Evolutionary conservation across 2,888 invertebrate genomes (phyloP).

Genomic region (Hypena proboscidalis): DNA sequence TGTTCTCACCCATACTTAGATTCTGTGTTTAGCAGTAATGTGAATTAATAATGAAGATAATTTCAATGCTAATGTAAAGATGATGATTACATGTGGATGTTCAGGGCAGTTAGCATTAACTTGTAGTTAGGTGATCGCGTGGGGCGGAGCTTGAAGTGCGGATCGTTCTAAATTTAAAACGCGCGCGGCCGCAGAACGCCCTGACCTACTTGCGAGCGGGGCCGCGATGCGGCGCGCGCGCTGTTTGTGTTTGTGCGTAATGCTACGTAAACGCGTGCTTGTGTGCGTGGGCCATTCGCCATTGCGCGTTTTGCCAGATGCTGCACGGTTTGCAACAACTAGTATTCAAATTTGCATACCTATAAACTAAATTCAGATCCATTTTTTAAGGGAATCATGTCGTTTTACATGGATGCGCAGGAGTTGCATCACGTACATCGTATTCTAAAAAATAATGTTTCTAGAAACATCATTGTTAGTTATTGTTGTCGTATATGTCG

Average conservation of each 20-base stretch:
- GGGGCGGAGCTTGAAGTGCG: slow-evolving; percentile 81
- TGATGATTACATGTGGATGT: slow-evolving; percentile 52
- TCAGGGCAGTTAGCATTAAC: slow-evolving; percentile 65
- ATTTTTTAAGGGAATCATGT: too few species aligned
- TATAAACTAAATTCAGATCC: slow-evolving; percentile 35
- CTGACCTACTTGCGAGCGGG: slow-evolving; percentile 84
- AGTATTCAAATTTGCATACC: slow-evolving; percentile 52
- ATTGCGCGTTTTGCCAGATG: slow-evolving; percentile 82
- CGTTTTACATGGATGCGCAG: too few species aligned
- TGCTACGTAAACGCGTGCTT: slow-evolving; percentile 51
- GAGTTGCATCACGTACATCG: too few species aligned
- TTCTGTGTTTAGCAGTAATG: too few species aligned
- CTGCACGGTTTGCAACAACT: slow-evolving; percentile 76
- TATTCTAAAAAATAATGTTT: too few species aligned
- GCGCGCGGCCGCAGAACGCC: slow-evolving; percentile 83
- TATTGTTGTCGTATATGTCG: too few species aligned
- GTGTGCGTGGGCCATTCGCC: slow-evolving; percentile 77
- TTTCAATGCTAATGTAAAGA: too few species aligned
- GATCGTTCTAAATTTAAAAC: slow-evolving; percentile 85
- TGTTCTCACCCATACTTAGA: too few species aligned
- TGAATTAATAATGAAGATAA: too few species aligned
- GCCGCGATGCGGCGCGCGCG: slow-evolving; percentile 84
- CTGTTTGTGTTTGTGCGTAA: slow-evolving; percentile 68
- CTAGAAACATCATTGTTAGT: too few species aligned
- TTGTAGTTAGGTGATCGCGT: slow-evolving; percentile 72